phyloP scores from a whole-genome alignment of 2,797 vertebrate species.

The Catharus ustulatus region DNA sequence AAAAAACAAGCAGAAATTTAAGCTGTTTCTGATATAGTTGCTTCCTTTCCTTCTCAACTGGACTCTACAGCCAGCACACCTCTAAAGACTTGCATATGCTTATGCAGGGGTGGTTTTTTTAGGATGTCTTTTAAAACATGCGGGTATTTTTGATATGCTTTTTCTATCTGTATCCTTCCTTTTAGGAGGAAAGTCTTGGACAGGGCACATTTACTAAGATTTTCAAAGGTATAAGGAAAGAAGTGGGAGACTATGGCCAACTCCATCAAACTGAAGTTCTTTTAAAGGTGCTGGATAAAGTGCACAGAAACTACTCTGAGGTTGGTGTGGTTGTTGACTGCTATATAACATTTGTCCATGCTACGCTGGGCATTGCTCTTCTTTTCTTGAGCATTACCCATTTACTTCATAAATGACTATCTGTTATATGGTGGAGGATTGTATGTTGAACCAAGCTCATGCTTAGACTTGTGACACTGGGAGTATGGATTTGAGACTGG shows the following conservation, averaged over 20 bases:
- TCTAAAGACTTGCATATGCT: not conserved
- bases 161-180: not conserved
- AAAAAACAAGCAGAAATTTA: not conserved
- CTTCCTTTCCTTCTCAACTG: not conserved
- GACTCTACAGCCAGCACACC: not conserved
- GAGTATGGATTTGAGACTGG: not conserved
- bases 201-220: conserved; percentile 97
- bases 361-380: not conserved
- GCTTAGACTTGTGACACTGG: not conserved
- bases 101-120: not conserved
- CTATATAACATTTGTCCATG: not conserved
- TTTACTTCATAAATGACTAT: not conserved
- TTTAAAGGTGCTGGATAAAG: conserved; percentile 93
- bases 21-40: not conserved
- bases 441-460: not conserved
- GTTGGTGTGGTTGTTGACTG: conserved; percentile 69
- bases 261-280: conserved; percentile 92
- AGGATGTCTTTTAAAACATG: not conserved
- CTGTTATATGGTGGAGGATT: not conserved
- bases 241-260: conserved; percentile 92
- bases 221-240: conserved; percentile 89
- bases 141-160: not conserved
- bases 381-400: not conserved
- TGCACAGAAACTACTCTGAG: conserved; percentile 93
- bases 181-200: conserved; percentile 90